These are phyloP conservation scores for Zaprionus nigranus DNA, from an alignment of 1,140 invertebrate species.

Conservation along the genomic window DNA sequence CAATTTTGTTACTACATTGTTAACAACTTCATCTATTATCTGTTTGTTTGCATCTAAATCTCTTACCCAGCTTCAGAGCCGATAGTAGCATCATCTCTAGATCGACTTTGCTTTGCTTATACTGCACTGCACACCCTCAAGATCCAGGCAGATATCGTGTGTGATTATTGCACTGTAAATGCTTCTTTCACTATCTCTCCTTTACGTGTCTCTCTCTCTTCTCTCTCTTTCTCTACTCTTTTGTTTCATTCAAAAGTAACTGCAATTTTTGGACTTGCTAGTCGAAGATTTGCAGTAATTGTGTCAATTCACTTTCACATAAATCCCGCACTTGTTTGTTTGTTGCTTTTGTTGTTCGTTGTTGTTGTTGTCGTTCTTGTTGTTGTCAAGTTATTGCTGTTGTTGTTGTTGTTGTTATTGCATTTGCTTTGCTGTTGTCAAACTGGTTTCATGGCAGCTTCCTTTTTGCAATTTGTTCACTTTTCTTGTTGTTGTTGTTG, in stretches of 20 bases:
- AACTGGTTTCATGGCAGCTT: conserved; percentile 79
- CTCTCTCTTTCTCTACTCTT: conserved; percentile 2
- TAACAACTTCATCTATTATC: neutral
- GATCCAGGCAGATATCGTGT: conserved; percentile 35
- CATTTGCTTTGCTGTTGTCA: conserved; percentile 58
- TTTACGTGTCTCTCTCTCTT: neutral
- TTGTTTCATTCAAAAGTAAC: conserved; percentile 9
- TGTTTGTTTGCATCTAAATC: neutral
- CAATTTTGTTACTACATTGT: neutral
- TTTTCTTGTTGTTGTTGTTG: conserved; percentile 44
- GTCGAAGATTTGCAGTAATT: conserved; percentile 50
- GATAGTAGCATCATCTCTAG: conserved; percentile 83
- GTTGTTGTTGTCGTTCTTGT: conserved; percentile 5
- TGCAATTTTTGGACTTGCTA: conserved; percentile 7
- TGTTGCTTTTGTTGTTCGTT: conserved; percentile 21
- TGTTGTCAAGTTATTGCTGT: conserved; percentile 29
- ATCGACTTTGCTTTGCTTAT: conserved; percentile 29
- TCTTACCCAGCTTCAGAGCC: conserved; percentile 83
- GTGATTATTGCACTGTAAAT: conserved; percentile 22
- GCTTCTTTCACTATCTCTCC: neutral
- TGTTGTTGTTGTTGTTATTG: conserved; percentile 32
- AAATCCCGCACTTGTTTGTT: conserved; percentile 49
- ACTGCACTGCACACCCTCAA: conserved; percentile 27
- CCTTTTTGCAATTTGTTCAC: conserved; percentile 76
- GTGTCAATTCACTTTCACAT: conserved; percentile 81